Conservation (phyloP, 2,797 vertebrate species). For the Lacerta agilis region DNA sequence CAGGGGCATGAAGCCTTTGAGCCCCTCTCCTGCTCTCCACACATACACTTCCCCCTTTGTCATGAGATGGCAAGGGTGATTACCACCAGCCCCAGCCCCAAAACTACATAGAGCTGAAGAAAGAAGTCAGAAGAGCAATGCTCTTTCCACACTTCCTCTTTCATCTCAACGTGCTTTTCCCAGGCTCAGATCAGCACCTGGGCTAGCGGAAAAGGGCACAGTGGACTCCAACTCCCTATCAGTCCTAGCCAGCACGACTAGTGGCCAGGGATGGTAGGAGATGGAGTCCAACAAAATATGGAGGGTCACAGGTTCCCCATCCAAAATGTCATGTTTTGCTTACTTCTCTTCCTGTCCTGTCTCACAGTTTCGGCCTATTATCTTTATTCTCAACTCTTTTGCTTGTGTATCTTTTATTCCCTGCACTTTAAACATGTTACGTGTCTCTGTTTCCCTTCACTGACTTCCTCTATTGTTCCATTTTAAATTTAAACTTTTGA, state of each 20-base stretch:
- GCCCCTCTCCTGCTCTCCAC: too few relatives aligned
- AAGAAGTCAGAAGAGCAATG: too few relatives aligned
- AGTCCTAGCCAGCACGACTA: neutral
- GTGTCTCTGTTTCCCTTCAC: constrained; percentile 16
- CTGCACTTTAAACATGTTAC: neutral
- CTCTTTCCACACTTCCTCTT: too few relatives aligned
- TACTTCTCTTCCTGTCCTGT: neutral
- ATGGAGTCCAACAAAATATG: neutral
- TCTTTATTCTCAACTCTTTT: neutral
- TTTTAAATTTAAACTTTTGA: neutral
- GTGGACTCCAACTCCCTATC: neutral
- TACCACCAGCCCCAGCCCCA: too few relatives aligned
- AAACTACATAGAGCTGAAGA: too few relatives aligned
- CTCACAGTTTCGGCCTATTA: neutral
- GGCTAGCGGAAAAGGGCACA: too few relatives aligned
- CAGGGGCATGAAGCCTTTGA: too few relatives aligned
- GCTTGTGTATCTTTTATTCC: neutral
- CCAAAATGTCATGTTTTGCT: neutral
- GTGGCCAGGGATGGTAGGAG: neutral
- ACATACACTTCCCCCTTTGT: too few relatives aligned
- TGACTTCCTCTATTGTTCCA: neutral
- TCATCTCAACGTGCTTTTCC: too few relatives aligned
- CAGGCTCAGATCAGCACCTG: too few relatives aligned
- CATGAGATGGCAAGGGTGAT: too few relatives aligned
- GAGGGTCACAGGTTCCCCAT: neutral